Conservation (phyloP, 1,140 invertebrate genomes). For the Drosophila willistoni region DNA sequence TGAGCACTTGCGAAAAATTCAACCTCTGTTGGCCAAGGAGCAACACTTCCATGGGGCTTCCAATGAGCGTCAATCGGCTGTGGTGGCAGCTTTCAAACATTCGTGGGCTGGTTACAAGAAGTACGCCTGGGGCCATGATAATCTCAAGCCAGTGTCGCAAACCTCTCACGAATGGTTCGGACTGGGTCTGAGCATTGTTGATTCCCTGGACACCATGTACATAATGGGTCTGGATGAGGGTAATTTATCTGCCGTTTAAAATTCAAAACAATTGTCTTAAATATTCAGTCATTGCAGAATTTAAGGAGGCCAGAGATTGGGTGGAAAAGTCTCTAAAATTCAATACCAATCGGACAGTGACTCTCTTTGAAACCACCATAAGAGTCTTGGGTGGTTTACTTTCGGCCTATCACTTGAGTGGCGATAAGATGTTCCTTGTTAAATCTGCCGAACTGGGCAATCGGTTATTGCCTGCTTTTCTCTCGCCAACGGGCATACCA, state of each 20-base stretch:
- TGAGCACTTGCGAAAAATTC: slow-evolving; percentile 52
- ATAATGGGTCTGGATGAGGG: slow-evolving; percentile 96
- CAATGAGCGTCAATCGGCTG: slow-evolving; percentile 91
- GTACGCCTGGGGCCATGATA: slow-evolving; percentile 97
- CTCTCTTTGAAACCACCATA: slow-evolving; percentile 98
- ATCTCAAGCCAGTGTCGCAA: slow-evolving; percentile 93
- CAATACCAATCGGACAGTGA: slow-evolving; percentile 93
- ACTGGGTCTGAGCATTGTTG: slow-evolving; percentile 94
- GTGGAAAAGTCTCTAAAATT: slow-evolving; percentile 91
- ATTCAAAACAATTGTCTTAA: neutral
- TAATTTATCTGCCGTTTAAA: slow-evolving; percentile 70
- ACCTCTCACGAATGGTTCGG: slow-evolving; percentile 95
- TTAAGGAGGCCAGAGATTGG: slow-evolving; percentile 93
- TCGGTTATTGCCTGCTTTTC: slow-evolving; percentile 92
- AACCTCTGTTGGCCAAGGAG: slow-evolving; percentile 48
- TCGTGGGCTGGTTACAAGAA: slow-evolving; percentile 96
- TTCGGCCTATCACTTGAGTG: slow-evolving; percentile 93
- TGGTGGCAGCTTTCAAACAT: slow-evolving; percentile 94
- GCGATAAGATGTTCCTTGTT: slow-evolving; percentile 92
- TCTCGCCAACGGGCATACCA: slow-evolving; percentile 92
- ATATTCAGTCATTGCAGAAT: slow-evolving; percentile 87
- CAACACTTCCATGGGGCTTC: slow-evolving; percentile 86
- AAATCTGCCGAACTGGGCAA: slow-evolving; percentile 94
- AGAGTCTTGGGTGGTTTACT: slow-evolving; percentile 94
- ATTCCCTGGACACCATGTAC: slow-evolving; percentile 95